Conservation (phyloP, 2,113 vertebrate species). For the Gadus chalcogrammus region DNA sequence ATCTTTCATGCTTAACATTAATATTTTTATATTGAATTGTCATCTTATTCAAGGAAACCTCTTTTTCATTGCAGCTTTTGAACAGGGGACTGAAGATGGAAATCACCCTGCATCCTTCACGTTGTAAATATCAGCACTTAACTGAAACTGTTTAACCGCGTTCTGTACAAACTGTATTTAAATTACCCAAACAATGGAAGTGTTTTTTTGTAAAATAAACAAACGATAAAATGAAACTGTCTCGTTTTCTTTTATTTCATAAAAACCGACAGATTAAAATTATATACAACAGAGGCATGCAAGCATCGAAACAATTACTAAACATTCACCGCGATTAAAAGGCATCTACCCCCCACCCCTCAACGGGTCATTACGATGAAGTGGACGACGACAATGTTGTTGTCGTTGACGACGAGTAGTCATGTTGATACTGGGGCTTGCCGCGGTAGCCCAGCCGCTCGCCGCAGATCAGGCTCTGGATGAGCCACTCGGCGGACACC, state of each 20-base stretch:
- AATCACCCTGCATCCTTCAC: background rate
- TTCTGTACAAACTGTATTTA: constrained; percentile 53
- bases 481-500: constrained; percentile 92
- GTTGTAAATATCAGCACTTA: too few relatives aligned
- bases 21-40: too few relatives aligned
- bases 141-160: background rate
- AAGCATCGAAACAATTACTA: constrained; percentile 68
- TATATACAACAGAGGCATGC: constrained; percentile 93
- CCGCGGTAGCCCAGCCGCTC: constrained; percentile 78
- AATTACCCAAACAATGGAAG: background rate
- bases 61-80: constrained; percentile 53
- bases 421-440: constrained; percentile 82
- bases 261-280: constrained; percentile 86
- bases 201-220: background rate
- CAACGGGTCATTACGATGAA: constrained; percentile 41
- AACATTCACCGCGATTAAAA: constrained; percentile 72
- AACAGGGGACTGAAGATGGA: constrained; percentile 20
- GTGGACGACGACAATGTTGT: constrained; percentile 10
- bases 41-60: too few relatives aligned
- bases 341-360: constrained; percentile 45
- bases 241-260: constrained; percentile 90
- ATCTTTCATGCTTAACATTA: too few relatives aligned
- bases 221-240: constrained; percentile 48
- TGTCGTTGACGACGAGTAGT: constrained; percentile 46
- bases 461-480: constrained; percentile 90